Evolutionary conservation across 2,888 invertebrate genomes (phyloP).

Genomic region (Drosophila birchii): DNA sequence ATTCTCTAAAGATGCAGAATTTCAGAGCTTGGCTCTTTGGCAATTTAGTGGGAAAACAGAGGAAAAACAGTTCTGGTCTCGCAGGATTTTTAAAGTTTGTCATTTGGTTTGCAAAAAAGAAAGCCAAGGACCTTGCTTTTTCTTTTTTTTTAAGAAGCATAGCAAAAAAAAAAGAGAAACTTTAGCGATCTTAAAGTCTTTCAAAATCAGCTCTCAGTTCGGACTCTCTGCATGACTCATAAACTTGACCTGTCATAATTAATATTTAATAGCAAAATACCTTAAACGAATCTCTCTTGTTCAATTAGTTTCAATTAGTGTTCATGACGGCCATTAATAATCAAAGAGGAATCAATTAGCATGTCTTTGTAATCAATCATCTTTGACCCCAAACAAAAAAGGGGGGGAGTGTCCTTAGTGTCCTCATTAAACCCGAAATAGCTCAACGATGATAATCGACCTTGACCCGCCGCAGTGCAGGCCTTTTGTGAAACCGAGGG

Average conservation of each 20-base stretch:
- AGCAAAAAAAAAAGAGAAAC: too few relatives aligned
- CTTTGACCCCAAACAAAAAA: not conserved
- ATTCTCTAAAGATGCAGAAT: not conserved
- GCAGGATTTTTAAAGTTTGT: not conserved
- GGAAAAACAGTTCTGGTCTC: not conserved
- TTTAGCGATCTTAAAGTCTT: too few relatives aligned
- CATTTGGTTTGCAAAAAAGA: not conserved
- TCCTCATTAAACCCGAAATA: constrained; percentile 25
- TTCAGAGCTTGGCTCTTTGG: not conserved
- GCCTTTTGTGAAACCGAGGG: not conserved
- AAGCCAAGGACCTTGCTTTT: not conserved
- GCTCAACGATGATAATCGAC: constrained; percentile 10
- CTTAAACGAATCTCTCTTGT: not conserved
- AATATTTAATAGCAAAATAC: not conserved
- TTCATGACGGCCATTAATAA: not conserved
- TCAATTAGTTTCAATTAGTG: constrained; percentile 3
- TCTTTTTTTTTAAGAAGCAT: too few relatives aligned
- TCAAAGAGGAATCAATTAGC: constrained; percentile 8
- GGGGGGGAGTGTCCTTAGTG: not conserved
- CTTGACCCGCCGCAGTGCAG: constrained; percentile 25
- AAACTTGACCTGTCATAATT: not conserved
- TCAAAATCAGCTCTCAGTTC: too few relatives aligned
- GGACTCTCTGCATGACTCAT: too few relatives aligned
- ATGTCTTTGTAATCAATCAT: constrained; percentile 26
- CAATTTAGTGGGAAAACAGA: not conserved